phyloP scores from a whole-genome alignment of 2,113 vertebrate genomes.

The Oreotrochilus melanogaster region DNA sequence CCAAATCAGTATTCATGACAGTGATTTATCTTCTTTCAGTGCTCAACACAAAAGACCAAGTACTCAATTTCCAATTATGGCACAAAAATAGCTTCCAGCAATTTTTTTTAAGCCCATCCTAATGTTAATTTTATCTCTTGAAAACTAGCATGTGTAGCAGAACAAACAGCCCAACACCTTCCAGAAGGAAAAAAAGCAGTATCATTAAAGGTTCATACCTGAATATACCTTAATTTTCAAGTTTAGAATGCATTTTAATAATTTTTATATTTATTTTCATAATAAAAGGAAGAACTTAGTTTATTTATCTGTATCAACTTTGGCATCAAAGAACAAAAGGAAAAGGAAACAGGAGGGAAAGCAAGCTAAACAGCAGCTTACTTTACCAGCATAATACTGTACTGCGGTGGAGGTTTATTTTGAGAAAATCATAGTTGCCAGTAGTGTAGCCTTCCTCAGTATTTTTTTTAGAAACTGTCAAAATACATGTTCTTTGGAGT shows the following conservation, averaged over 20 bases:
- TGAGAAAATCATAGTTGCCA: slow-evolving; percentile 26
- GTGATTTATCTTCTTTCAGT: neutral
- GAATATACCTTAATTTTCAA: neutral
- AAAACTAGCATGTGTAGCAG: neutral
- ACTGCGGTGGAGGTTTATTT: slow-evolving; percentile 50
- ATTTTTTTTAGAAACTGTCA: slow-evolving; percentile 56
- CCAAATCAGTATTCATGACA: neutral
- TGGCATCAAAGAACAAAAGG: neutral
- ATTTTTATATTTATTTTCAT: neutral
- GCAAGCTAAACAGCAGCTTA: neutral
- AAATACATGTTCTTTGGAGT: slow-evolving; percentile 18
- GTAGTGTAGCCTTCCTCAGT: slow-evolving; percentile 11
- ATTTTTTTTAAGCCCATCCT: slow-evolving; percentile 38
- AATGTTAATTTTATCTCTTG: slow-evolving; percentile 42
- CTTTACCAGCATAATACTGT: neutral
- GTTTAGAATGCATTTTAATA: neutral
- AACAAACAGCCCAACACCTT: neutral
- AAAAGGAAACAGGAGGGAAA: neutral
- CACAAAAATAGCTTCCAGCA: slow-evolving; percentile 38
- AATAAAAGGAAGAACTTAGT: neutral
- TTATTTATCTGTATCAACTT: neutral
- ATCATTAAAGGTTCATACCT: neutral
- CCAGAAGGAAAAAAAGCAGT: neutral
- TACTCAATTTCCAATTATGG: neutral
- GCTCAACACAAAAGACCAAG: slow-evolving; percentile 4